Evolutionary conservation across 2,888 invertebrate species (phyloP).

Genomic region (Tuberolachnus salignus): DNA sequence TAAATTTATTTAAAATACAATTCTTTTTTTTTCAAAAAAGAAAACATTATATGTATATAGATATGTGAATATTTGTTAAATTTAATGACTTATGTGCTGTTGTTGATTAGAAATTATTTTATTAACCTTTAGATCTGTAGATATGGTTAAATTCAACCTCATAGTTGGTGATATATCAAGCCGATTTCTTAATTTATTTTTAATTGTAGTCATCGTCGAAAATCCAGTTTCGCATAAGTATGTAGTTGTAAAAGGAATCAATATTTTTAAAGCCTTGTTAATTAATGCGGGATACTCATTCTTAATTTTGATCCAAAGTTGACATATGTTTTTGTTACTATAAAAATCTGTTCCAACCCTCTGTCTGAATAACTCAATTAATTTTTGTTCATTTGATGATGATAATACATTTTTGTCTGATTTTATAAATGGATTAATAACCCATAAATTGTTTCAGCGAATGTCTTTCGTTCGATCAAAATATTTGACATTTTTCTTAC

Average conservation of each 20-base stretch:
- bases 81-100: not conserved
- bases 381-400: too few relatives aligned
- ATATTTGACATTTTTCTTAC: not conserved
- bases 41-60: too few relatives aligned
- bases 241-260: not conserved
- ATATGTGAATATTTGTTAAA: not conserved
- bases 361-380: not conserved
- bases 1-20: too few relatives aligned
- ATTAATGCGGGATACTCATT: not conserved
- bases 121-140: too few relatives aligned
- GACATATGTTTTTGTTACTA: not conserved
- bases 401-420: too few relatives aligned
- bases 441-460: too few relatives aligned
- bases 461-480: too few relatives aligned
- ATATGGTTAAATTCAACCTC: not conserved
- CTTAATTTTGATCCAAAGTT: too few relatives aligned
- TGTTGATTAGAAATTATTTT: not conserved
- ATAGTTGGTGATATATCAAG: not conserved
- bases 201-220: not conserved
- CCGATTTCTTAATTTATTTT: not conserved
- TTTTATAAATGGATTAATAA: too few relatives aligned
- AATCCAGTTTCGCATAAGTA: not conserved
- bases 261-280: not conserved
- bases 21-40: too few relatives aligned
- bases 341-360: not conserved